phyloP scores from a whole-genome alignment of 2,797 vertebrate species.

The Dryobates pubescens region DNA sequence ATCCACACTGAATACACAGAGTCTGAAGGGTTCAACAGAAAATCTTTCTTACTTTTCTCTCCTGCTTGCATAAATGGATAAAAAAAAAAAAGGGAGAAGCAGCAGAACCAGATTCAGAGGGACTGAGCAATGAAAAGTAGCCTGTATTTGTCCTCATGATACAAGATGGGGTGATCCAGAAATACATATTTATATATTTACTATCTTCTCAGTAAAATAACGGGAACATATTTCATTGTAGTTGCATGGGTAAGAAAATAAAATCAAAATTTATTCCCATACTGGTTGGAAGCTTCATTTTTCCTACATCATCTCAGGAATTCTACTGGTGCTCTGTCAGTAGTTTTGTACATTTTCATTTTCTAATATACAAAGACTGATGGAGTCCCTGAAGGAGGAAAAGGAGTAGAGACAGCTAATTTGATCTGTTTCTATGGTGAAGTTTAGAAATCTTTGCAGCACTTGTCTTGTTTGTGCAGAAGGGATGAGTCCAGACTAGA shows the following conservation, averaged over 20 bases:
- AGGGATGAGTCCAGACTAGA: neutral
- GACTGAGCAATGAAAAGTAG: neutral
- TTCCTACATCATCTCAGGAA: neutral
- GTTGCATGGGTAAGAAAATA: neutral
- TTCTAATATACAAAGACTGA: neutral
- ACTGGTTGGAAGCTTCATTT: neutral
- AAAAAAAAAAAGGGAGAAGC: neutral
- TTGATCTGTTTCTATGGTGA: conserved; percentile 34
- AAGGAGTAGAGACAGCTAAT: neutral
- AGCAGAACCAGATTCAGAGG: neutral
- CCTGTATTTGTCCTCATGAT: neutral
- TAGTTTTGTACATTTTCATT: conserved; percentile 23
- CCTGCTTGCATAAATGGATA: neutral
- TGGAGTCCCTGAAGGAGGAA: neutral
- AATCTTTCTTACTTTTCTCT: neutral
- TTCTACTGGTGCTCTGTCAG: neutral
- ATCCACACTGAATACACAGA: neutral
- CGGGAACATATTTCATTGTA: neutral
- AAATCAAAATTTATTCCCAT: neutral
- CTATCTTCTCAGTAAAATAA: neutral
- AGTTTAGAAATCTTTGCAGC: conserved; percentile 18
- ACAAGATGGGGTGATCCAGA: neutral
- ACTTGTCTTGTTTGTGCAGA: conserved; percentile 31
- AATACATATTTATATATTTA: neutral
- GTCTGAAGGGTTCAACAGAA: neutral